phyloP scores from a whole-genome alignment of 2,888 invertebrate species.

The Dorcus parallelipipedus region DNA sequence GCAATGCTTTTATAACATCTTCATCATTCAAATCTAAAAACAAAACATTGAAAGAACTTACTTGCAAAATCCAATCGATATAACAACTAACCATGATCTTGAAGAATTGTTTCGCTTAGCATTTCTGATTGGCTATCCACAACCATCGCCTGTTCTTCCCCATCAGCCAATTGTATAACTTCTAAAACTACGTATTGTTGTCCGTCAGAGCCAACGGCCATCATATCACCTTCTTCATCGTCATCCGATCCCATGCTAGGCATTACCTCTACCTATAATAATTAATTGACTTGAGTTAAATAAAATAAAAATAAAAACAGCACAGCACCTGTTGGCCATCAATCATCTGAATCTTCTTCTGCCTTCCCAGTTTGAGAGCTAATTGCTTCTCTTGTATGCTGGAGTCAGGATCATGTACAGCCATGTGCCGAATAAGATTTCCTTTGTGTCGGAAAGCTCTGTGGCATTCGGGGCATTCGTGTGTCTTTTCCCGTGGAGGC shows the following conservation, averaged over 20 bases:
- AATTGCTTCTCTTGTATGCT: constrained; percentile 69
- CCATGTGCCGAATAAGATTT: constrained; percentile 88
- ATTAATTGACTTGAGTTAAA: not conserved
- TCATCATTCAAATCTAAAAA: constrained; percentile 48
- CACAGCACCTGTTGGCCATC: constrained; percentile 48
- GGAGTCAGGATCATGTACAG: constrained; percentile 84
- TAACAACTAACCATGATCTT: constrained; percentile 37
- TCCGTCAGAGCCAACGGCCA: constrained; percentile 69
- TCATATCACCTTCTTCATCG: constrained; percentile 55
- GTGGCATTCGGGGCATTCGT: constrained; percentile 80
- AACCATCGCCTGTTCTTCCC: constrained; percentile 64
- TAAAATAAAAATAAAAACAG: not conserved
- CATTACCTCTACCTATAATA: constrained; percentile 48
- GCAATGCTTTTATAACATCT: constrained; percentile 47
- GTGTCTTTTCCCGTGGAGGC: constrained; percentile 82
- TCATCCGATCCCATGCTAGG: constrained; percentile 43
- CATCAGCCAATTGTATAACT: constrained; percentile 73
- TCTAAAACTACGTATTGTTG: constrained; percentile 88
- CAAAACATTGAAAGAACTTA: not conserved
- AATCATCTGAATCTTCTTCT: constrained; percentile 70
- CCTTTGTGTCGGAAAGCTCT: constrained; percentile 82
- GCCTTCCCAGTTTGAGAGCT: constrained; percentile 74
- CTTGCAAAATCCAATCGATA: not conserved
- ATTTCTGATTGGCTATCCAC: constrained; percentile 53
- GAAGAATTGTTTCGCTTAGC: constrained; percentile 47